Conservation (phyloP, 2,797 vertebrate species). For the Rhyacichthys aspro region DNA sequence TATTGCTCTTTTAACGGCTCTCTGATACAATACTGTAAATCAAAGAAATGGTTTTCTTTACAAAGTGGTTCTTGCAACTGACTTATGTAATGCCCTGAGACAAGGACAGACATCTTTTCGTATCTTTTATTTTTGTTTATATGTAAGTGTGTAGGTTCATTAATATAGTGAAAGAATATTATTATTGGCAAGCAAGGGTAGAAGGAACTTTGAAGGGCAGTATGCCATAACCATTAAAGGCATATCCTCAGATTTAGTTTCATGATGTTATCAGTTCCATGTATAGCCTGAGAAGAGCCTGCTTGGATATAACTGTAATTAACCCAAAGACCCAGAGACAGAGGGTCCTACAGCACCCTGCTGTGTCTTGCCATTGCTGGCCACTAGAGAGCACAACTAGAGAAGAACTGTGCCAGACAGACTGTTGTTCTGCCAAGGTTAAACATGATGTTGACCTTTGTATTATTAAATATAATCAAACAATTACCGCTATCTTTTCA, state of each 20-base stretch:
- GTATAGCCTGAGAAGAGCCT: background rate
- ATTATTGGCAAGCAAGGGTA: too few species aligned
- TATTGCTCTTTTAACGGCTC: too few species aligned
- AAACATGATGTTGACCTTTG: conserved; percentile 60
- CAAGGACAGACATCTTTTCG: conserved; percentile 9
- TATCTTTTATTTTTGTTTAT: conserved; percentile 12
- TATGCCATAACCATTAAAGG: too few species aligned
- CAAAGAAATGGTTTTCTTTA: too few species aligned
- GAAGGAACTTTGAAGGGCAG: too few species aligned
- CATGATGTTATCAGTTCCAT: too few species aligned
- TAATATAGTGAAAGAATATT: too few species aligned
- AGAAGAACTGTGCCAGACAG: conserved; percentile 4
- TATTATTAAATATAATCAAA: conserved; percentile 58
- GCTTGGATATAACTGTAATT: background rate
- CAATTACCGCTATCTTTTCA: conserved; percentile 43
- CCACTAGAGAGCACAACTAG: conserved; percentile 70
- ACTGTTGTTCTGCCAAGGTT: conserved; percentile 47
- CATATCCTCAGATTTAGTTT: too few species aligned
- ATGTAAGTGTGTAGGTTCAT: background rate
- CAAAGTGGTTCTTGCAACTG: too few species aligned
- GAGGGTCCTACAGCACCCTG: conserved; percentile 1
- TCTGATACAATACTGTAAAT: too few species aligned
- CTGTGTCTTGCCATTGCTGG: conserved; percentile 13
- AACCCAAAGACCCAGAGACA: conserved; percentile 19
- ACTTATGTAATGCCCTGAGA: background rate